These are phyloP conservation scores for Hydrochoerus hydrochaeris DNA, from an alignment of 2,113 vertebrate genomes.

Conservation along the genomic window DNA sequence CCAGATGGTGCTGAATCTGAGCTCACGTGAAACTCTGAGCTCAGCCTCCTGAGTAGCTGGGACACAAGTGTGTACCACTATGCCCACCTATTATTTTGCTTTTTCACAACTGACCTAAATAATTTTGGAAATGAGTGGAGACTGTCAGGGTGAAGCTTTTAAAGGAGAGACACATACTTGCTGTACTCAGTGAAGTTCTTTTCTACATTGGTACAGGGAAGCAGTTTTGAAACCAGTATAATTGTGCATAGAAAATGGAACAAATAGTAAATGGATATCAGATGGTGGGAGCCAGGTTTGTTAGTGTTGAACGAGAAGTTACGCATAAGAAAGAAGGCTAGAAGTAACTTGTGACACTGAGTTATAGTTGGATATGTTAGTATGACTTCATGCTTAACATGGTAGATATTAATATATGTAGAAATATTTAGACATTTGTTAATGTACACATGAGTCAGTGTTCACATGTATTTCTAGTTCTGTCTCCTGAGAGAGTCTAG, in stretches of 20 bases:
- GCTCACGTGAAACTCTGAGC: neutral
- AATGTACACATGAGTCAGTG: neutral
- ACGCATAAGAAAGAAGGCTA: neutral
- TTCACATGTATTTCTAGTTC: neutral
- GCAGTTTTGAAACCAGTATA: neutral
- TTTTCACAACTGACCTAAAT: neutral
- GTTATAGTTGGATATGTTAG: neutral
- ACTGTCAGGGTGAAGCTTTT: neutral
- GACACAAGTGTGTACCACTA: neutral
- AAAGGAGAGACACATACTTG: neutral
- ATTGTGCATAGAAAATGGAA: neutral
- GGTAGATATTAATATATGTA: neutral
- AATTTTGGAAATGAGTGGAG: neutral
- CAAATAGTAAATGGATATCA: neutral
- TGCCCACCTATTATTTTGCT: neutral
- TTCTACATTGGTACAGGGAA: neutral
- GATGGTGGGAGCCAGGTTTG: neutral
- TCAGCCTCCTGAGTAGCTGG: neutral
- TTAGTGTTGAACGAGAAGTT: neutral
- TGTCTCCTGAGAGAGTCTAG: neutral
- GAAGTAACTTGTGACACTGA: neutral
- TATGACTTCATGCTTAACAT: neutral
- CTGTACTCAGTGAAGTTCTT: neutral
- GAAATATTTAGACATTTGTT: neutral
- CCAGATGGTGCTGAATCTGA: neutral